phyloP scores from a whole-genome alignment of 2,888 invertebrate species.

The Pinctada fucata region DNA sequence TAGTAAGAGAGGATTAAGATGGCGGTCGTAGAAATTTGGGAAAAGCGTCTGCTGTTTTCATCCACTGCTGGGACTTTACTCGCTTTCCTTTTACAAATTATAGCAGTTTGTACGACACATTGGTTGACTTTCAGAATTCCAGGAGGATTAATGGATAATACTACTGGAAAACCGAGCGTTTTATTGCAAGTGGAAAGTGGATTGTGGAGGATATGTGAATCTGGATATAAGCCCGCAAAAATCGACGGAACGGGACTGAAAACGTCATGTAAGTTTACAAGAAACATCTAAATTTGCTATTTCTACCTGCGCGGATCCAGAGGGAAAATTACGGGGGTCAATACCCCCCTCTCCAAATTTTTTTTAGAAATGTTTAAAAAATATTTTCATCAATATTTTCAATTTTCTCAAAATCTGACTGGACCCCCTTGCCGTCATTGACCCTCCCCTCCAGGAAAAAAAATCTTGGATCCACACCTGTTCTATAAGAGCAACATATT shows the following conservation, averaged over 20 bases:
- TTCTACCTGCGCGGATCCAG: too few species aligned
- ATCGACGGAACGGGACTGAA: background rate
- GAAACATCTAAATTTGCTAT: background rate
- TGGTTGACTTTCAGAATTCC: slow-evolving; percentile 52
- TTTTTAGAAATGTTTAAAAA: too few species aligned
- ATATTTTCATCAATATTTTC: too few species aligned
- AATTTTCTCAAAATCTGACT: too few species aligned
- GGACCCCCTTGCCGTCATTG: too few species aligned
- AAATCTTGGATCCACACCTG: too few species aligned
- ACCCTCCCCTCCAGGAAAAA: too few species aligned
- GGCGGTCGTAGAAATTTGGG: slow-evolving; percentile 41
- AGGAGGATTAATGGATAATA: slow-evolving; percentile 47
- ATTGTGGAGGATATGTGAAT: slow-evolving; percentile 60
- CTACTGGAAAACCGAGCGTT: slow-evolving; percentile 41
- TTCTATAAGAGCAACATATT: too few species aligned
- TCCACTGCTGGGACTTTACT: slow-evolving; percentile 54
- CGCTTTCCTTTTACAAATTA: slow-evolving; percentile 54
- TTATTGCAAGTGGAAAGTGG: slow-evolving; percentile 56
- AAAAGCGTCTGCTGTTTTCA: slow-evolving; percentile 47
- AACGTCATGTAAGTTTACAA: slow-evolving; percentile 24
- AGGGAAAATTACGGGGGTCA: too few species aligned
- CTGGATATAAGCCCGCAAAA: slow-evolving; percentile 21
- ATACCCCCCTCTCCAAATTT: too few species aligned
- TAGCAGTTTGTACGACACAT: slow-evolving; percentile 54
- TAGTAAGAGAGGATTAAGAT: slow-evolving; percentile 9